phyloP scores from a whole-genome alignment of 1,140 invertebrate species.

The Drosophila asahinai region DNA sequence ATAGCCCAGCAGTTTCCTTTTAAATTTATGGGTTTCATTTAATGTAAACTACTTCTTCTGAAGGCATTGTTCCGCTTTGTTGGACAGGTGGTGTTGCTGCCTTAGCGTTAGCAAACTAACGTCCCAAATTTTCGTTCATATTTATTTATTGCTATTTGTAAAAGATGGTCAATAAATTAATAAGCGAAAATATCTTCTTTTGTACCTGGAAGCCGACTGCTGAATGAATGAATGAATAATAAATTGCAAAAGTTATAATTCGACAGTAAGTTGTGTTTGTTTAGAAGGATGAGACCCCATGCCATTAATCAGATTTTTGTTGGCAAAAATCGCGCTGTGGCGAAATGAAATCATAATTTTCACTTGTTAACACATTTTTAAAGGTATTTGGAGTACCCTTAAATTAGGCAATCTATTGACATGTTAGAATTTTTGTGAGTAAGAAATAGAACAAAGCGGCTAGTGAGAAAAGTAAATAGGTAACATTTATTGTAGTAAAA shows the following conservation, averaged over 20 bases:
- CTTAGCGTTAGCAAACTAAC: conserved; percentile 49
- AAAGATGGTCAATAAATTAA: conserved; percentile 18
- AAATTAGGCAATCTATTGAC: too few species aligned
- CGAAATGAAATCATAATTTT: neutral
- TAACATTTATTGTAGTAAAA: too few species aligned
- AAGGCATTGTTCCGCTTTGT: conserved; percentile 62
- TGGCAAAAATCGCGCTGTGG: neutral
- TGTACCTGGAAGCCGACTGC: neutral
- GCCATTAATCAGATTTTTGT: conserved; percentile 6
- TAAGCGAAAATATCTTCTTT: conserved; percentile 5
- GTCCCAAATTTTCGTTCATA: conserved; percentile 14
- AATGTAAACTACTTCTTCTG: conserved; percentile 64
- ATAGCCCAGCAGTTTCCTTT: conserved; percentile 70
- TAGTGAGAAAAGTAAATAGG: too few species aligned
- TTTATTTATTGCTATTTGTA: conserved; percentile 17
- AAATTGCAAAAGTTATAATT: conserved; percentile 12
- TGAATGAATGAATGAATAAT: conserved; percentile 10
- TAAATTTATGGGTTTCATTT: conserved; percentile 74
- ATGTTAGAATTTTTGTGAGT: too few species aligned
- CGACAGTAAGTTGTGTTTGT: conserved; percentile 16
- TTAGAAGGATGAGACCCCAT: conserved; percentile 8
- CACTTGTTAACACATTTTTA: neutral
- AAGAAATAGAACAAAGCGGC: too few species aligned
- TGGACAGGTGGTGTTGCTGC: conserved; percentile 60
- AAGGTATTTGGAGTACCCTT: too few species aligned